Evolutionary conservation across 2,797 vertebrate genomes (phyloP).

Genomic region (Manis crassicaudata): DNA sequence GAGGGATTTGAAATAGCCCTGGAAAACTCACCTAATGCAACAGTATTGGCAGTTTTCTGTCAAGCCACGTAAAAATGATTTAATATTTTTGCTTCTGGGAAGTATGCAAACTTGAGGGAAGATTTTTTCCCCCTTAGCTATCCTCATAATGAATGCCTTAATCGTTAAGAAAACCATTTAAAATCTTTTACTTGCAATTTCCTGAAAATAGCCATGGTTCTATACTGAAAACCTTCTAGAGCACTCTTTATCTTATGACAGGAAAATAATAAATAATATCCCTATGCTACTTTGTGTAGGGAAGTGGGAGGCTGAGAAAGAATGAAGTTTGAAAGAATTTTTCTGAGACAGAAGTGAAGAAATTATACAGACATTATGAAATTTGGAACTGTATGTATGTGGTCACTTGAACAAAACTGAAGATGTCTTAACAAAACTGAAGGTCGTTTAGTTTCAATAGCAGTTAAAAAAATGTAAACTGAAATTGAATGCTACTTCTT

Average conservation of each 20-base stretch:
- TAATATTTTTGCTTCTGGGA: constrained; percentile 56
- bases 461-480: neutral
- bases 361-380: neutral
- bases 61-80: constrained; percentile 56
- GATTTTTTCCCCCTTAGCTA: neutral
- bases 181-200: constrained; percentile 64
- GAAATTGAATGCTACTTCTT: neutral
- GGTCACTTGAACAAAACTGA: neutral
- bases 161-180: constrained; percentile 61
- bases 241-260: neutral
- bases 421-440: neutral
- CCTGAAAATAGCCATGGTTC: constrained; percentile 49
- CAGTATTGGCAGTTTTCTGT: constrained; percentile 52
- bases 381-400: neutral
- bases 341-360: neutral
- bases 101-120: constrained; percentile 3
- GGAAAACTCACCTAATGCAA: neutral
- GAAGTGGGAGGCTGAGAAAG: neutral
- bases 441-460: neutral
- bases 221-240: constrained; percentile 46
- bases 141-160: constrained; percentile 40
- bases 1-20: neutral
- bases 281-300: neutral
- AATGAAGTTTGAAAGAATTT: neutral
- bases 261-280: constrained; percentile 59